Conservation (phyloP, 1,140 invertebrate species). For the Bicyclus anynana region DNA sequence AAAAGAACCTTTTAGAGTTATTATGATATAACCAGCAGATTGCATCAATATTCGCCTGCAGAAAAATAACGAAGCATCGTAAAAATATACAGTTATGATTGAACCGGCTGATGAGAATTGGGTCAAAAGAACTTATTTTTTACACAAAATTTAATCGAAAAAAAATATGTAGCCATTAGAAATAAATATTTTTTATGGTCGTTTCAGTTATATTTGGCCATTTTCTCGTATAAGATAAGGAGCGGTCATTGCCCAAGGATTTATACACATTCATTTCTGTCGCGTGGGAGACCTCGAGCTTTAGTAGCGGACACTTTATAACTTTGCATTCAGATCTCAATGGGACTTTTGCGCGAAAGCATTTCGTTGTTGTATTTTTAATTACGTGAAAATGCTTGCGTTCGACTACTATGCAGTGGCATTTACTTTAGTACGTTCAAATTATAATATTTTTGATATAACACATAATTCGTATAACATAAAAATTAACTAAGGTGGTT, state of each 20-base stretch:
- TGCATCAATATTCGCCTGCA: not conserved
- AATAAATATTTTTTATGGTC: slow-evolving; percentile 4
- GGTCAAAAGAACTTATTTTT: not conserved
- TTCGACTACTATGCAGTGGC: slow-evolving; percentile 14
- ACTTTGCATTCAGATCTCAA: slow-evolving; percentile 42
- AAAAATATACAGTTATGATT: not conserved
- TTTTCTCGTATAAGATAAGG: slow-evolving; percentile 38
- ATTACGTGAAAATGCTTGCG: slow-evolving; percentile 15
- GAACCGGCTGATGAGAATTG: not conserved
- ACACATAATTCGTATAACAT: too few relatives aligned
- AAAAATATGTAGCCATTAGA: slow-evolving; percentile 1
- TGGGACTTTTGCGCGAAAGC: slow-evolving; percentile 14
- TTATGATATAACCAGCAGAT: slow-evolving; percentile 4
- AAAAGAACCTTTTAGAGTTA: slow-evolving; percentile 13
- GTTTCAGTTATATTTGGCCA: slow-evolving; percentile 30
- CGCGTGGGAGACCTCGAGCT: slow-evolving; percentile 57
- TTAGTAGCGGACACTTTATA: slow-evolving; percentile 37
- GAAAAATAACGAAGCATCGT: not conserved
- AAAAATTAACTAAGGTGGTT: slow-evolving; percentile 3
- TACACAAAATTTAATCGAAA: not conserved
- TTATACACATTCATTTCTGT: slow-evolving; percentile 43
- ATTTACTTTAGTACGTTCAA: slow-evolving; percentile 29
- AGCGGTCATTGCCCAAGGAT: slow-evolving; percentile 61
- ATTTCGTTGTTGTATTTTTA: not conserved
- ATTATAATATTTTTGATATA: too few relatives aligned